These are phyloP conservation scores for Notolabrus celidotus DNA, from an alignment of 2,797 vertebrate species.

Conservation along the genomic window DNA sequence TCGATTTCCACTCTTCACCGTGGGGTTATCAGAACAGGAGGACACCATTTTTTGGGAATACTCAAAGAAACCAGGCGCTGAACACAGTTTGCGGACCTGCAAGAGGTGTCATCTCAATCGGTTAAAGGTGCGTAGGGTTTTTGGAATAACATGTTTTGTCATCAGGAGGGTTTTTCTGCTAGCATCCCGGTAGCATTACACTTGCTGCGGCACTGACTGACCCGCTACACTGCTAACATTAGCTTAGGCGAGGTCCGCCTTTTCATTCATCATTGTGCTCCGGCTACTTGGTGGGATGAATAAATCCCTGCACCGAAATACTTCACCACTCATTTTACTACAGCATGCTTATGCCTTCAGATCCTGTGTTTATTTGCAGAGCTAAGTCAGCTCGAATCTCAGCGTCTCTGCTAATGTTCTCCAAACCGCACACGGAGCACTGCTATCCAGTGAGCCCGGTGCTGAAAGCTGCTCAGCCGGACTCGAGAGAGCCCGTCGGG, in stretches of 20 bases:
- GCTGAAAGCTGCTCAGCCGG: constrained; percentile 73
- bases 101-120: constrained; percentile 73
- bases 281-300: constrained; percentile 25
- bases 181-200: constrained; percentile 70
- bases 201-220: constrained; percentile 64
- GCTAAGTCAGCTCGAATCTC: constrained; percentile 24
- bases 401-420: constrained; percentile 43
- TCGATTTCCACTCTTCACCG: constrained; percentile 54
- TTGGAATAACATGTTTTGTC: constrained; percentile 36
- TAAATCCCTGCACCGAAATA: background rate
- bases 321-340: background rate
- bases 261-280: constrained; percentile 60
- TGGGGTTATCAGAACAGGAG: constrained; percentile 53
- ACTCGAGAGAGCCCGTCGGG: constrained; percentile 26
- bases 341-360: background rate
- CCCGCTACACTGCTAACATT: constrained; percentile 69
- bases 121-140: constrained; percentile 69
- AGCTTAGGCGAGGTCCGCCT: constrained; percentile 81
- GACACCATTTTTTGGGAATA: constrained; percentile 64
- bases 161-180: constrained; percentile 51
- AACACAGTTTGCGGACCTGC: constrained; percentile 73
- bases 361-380: background rate
- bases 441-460: constrained; percentile 78
- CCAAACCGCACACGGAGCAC: constrained; percentile 28
- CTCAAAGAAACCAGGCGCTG: constrained; percentile 52